Evolutionary conservation across 2,113 vertebrate genomes (phyloP).

Genomic region (Cololabis saira): DNA sequence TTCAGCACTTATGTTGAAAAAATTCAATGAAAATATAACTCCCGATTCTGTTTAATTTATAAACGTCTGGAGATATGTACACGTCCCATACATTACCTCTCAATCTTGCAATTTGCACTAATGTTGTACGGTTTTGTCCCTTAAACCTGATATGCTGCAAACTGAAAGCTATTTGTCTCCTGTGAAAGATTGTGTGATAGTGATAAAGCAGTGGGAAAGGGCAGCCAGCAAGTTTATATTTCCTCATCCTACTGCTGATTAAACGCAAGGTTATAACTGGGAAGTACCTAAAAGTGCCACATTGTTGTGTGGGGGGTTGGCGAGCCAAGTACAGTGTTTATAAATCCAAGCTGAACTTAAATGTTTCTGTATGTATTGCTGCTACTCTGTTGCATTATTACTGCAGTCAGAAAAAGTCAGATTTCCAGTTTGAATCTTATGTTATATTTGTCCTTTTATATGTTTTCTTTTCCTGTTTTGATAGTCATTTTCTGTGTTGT

Average conservation of each 20-base stretch:
- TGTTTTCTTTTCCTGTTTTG: not conserved
- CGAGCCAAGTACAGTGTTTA: conserved; percentile 48
- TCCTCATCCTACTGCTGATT: conserved; percentile 16
- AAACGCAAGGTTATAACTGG: conserved; percentile 28
- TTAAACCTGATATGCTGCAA: conserved; percentile 28
- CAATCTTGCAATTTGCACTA: conserved; percentile 68
- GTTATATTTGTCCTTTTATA: conserved; percentile 35
- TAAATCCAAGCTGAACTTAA: conserved; percentile 41
- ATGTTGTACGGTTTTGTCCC: conserved; percentile 32
- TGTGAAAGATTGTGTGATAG: conserved; percentile 9
- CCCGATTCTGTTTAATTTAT: conserved; percentile 12
- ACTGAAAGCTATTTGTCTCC: conserved; percentile 15
- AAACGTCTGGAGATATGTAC: conserved; percentile 23
- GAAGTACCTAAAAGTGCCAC: conserved; percentile 50
- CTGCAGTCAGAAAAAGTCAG: conserved; percentile 16
- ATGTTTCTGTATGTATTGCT: conserved; percentile 46
- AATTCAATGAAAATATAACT: conserved; percentile 16
- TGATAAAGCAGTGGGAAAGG: conserved; percentile 2
- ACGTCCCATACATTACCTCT: conserved; percentile 60
- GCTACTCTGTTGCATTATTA: conserved; percentile 47
- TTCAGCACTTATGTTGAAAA: conserved; percentile 4
- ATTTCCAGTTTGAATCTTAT: not conserved
- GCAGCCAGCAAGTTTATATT: conserved; percentile 26
- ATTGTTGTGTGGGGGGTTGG: conserved; percentile 30
- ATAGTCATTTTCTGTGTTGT: conserved; percentile 18